phyloP scores from a whole-genome alignment of 2,797 vertebrate genomes.

The Dallia pectoralis region DNA sequence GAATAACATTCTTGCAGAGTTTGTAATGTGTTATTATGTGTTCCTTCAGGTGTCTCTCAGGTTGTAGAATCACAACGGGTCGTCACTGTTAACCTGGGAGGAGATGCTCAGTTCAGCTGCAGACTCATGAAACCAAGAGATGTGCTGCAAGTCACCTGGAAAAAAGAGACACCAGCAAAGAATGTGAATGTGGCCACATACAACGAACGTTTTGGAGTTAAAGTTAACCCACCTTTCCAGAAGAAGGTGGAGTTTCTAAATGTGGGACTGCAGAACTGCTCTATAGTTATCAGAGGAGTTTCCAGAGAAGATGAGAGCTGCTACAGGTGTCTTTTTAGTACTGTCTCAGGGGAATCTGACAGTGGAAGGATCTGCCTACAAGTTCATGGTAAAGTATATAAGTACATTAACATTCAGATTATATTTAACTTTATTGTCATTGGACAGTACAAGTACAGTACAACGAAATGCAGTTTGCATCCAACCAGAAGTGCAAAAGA shows the following conservation, averaged over 20 bases:
- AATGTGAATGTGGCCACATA: too few species aligned
- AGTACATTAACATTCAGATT: too few species aligned
- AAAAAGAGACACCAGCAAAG: conserved; percentile 6
- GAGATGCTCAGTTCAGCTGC: conserved; percentile 22
- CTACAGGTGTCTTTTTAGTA: conserved; percentile 52
- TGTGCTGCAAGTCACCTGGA: conserved; percentile 51
- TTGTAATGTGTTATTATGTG: background rate
- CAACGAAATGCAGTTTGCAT: too few species aligned
- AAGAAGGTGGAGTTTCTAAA: conserved; percentile 15
- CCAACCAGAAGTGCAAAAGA: too few species aligned
- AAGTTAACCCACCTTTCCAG: background rate
- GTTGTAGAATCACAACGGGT: conserved; percentile 10
- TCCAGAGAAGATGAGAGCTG: conserved; percentile 35
- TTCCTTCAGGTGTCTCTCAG: conserved; percentile 29
- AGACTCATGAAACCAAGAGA: conserved; percentile 13
- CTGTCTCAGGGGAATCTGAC: conserved; percentile 30
- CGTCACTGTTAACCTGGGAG: conserved; percentile 22
- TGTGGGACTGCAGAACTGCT: conserved; percentile 31
- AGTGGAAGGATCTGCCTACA: background rate
- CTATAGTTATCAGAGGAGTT: conserved; percentile 37
- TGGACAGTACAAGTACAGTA: too few species aligned
- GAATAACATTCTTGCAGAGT: too few species aligned
- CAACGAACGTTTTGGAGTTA: accelerated
- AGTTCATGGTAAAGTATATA: conserved; percentile 28
- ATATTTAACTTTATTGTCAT: too few species aligned